These are phyloP conservation scores for Pyrrhopygopsis socrates DNA, from an alignment of 2,888 invertebrate genomes.

Conservation along the genomic window DNA sequence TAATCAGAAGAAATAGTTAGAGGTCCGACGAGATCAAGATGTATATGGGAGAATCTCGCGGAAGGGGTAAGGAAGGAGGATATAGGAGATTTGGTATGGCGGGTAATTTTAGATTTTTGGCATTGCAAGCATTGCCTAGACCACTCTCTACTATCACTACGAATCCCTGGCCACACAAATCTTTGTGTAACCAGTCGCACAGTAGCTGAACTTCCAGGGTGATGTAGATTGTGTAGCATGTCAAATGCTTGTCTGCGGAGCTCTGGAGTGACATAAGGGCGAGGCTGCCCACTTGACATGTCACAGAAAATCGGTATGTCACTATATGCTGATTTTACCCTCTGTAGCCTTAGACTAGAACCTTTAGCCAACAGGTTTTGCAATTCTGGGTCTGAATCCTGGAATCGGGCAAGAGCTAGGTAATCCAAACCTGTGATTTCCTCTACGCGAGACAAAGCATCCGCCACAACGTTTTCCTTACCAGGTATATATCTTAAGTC, in stretches of 20 bases:
- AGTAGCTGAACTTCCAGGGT: constrained; percentile 57
- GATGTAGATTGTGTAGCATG: constrained; percentile 74
- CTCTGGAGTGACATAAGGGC: constrained; percentile 49
- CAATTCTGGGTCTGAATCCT: neutral
- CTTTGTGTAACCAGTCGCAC: constrained; percentile 83
- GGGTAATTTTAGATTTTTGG: too few relatives aligned
- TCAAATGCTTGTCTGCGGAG: constrained; percentile 69
- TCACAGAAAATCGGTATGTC: constrained; percentile 24
- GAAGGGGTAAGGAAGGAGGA: neutral
- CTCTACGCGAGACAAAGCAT: constrained; percentile 21
- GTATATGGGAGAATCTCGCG: neutral
- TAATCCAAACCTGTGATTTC: constrained; percentile 36
- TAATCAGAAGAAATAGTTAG: neutral
- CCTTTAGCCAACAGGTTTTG: neutral
- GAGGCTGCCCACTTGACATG: constrained; percentile 21
- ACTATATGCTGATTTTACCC: neutral
- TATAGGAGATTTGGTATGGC: too few relatives aligned
- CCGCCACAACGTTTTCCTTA: neutral
- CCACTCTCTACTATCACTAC: constrained; percentile 86
- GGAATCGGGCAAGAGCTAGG: neutral
- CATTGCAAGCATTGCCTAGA: constrained; percentile 38
- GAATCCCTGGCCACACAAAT: constrained; percentile 88
- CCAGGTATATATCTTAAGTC: constrained; percentile 3
- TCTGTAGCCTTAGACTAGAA: neutral
- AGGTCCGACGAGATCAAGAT: constrained; percentile 2